Evolutionary conservation across 2,888 invertebrate genomes (phyloP).

Genomic region (Margaritifera margaritifera): DNA sequence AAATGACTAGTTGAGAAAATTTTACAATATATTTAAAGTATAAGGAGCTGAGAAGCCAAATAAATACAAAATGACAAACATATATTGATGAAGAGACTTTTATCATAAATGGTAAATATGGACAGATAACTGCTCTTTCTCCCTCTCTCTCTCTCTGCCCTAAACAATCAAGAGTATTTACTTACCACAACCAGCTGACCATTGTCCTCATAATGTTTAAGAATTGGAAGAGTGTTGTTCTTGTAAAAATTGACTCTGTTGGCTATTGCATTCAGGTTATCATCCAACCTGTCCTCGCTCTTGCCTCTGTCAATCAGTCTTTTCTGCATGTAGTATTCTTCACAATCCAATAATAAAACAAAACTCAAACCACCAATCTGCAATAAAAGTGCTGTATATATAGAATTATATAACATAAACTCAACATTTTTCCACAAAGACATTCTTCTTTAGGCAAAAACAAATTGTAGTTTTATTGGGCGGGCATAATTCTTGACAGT

Average conservation of each 20-base stretch:
- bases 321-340: constrained; percentile 61
- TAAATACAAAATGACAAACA: background rate
- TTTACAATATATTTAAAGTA: too few species aligned
- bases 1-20: too few species aligned
- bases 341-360: constrained; percentile 68
- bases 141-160: too few species aligned
- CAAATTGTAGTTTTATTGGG: too few species aligned
- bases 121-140: background rate
- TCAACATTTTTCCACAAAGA: too few species aligned
- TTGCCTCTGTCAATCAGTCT: constrained; percentile 52
- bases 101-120: background rate
- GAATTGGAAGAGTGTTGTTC: constrained; percentile 65
- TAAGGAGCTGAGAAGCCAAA: background rate
- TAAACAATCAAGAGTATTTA: constrained; percentile 9
- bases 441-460: too few species aligned
- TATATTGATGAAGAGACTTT: background rate
- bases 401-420: too few species aligned
- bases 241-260: constrained; percentile 63
- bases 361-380: constrained; percentile 66
- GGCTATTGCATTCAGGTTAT: constrained; percentile 57
- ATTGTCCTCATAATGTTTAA: constrained; percentile 63
- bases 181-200: constrained; percentile 66
- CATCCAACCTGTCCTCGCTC: constrained; percentile 57
- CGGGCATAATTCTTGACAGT: too few species aligned
- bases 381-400: constrained; percentile 10